These are phyloP conservation scores for Agriotes lineatus DNA, from an alignment of 2,888 invertebrate genomes.

Conservation along the genomic window DNA sequence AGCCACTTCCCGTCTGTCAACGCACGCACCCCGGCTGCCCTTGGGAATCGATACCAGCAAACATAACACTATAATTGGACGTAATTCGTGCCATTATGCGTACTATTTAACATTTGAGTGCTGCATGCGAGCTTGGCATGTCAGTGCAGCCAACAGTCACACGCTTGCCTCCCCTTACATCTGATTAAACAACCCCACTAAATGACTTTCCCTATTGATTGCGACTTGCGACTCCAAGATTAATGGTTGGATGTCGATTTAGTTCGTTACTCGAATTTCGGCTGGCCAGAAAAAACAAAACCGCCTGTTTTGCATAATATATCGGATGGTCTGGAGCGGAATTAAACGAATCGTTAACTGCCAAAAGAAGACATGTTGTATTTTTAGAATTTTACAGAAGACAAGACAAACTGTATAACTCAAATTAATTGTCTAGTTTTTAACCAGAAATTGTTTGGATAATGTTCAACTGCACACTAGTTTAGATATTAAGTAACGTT, in stretches of 20 bases:
- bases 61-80: constrained; percentile 41
- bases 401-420: too few relatives aligned
- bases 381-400: too few relatives aligned
- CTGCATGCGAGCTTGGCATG: constrained; percentile 35
- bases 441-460: too few relatives aligned
- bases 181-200: constrained; percentile 21
- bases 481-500: too few relatives aligned
- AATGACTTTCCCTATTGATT: constrained; percentile 17
- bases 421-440: too few relatives aligned
- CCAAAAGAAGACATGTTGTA: too few relatives aligned
- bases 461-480: too few relatives aligned
- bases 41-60: constrained; percentile 35
- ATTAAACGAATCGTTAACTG: too few relatives aligned
- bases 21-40: constrained; percentile 32
- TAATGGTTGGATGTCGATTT: constrained; percentile 21
- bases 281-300: background rate
- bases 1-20: constrained; percentile 38
- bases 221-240: constrained; percentile 24
- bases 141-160: constrained; percentile 26
- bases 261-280: background rate
- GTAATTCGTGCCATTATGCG: constrained; percentile 43
- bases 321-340: too few relatives aligned
- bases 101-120: constrained; percentile 37
- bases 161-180: constrained; percentile 19
- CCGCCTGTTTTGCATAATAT: constrained; percentile 14